Evolutionary conservation across 92 coral and sea anemone species (phyloP).

Genomic region (Zoanthus solanderi): DNA sequence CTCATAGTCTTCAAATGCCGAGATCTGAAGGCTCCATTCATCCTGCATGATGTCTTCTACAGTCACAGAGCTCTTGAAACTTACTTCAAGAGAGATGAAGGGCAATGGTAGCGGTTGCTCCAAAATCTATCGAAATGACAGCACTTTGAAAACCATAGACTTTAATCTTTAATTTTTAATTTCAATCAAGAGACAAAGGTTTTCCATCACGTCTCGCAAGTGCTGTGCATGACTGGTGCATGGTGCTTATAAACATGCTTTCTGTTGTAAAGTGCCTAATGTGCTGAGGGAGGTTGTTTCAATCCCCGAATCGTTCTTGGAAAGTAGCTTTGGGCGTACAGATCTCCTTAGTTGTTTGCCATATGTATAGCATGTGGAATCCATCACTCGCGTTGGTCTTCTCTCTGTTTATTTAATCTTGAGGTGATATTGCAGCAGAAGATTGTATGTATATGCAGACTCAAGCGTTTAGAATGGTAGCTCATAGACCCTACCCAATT

Average conservation of each 20-base stretch:
- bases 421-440: slow-evolving; percentile 13
- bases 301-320: too few relatives aligned
- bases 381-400: too few relatives aligned
- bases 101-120: slow-evolving; percentile 18
- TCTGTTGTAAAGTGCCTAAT: too few relatives aligned
- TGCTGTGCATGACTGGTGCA: too few relatives aligned
- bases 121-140: slow-evolving; percentile 22
- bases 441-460: neutral
- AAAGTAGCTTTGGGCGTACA: too few relatives aligned
- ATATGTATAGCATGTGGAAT: too few relatives aligned
- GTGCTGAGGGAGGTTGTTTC: too few relatives aligned
- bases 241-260: too few relatives aligned
- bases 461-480: neutral
- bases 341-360: too few relatives aligned
- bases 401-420: neutral
- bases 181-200: too few relatives aligned
- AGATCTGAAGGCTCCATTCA: neutral
- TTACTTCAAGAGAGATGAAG: slow-evolving; percentile 33
- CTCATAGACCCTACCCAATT: slow-evolving; percentile 5
- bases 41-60: slow-evolving; percentile 12
- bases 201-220: too few relatives aligned
- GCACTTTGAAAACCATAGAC: slow-evolving; percentile 19
- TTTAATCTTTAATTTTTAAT: neutral
- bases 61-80: slow-evolving; percentile 40
- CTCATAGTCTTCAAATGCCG: neutral